These are phyloP conservation scores for Labeo catla DNA, from an alignment of 2,113 vertebrate genomes.

Conservation along the genomic window DNA sequence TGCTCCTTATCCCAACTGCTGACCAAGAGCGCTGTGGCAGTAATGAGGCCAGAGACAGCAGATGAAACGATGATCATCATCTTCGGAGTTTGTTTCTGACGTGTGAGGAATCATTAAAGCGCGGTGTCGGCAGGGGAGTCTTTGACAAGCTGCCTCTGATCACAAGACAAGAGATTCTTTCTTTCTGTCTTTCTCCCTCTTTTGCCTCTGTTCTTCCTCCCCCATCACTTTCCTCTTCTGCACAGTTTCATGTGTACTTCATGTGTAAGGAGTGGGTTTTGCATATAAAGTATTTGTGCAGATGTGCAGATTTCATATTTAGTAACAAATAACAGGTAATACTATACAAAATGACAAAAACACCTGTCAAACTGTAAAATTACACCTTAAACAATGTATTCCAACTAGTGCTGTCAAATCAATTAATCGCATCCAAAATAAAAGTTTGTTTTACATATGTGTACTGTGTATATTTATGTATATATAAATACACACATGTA, in stretches of 20 bases:
- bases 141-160: constrained; percentile 43
- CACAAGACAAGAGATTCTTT: constrained; percentile 8
- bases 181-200: constrained; percentile 24
- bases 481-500: too few relatives aligned
- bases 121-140: constrained; percentile 9
- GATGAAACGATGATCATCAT: constrained; percentile 41
- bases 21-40: constrained; percentile 34
- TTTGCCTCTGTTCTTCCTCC: not conserved
- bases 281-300: not conserved
- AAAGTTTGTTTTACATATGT: not conserved
- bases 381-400: not conserved
- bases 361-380: not conserved
- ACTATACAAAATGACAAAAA: not conserved
- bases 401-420: not conserved
- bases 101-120: constrained; percentile 37
- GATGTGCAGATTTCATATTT: too few relatives aligned
- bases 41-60: constrained; percentile 43
- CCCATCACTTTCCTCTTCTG: not conserved
- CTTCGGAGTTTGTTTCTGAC: constrained; percentile 40
- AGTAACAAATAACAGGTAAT: not conserved
- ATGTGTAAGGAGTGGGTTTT: not conserved
- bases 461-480: too few relatives aligned
- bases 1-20: constrained; percentile 18
- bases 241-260: not conserved
- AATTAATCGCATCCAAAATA: not conserved